Evolutionary conservation across 1,140 invertebrate genomes (phyloP).

Genomic region (Lucilia sericata): DNA sequence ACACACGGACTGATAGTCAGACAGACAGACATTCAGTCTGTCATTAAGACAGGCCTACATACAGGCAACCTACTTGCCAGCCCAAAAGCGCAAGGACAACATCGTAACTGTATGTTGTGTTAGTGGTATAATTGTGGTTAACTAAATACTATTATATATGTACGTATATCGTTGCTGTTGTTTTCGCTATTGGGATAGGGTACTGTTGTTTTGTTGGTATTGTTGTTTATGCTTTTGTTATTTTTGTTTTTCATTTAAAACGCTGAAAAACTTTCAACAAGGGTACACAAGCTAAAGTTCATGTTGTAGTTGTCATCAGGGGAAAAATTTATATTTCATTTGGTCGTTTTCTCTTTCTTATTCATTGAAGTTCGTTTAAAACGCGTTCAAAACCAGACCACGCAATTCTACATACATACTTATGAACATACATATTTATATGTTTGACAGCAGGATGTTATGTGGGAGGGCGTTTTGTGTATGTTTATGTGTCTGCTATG

Average conservation of each 20-base stretch:
- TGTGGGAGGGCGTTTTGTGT: neutral
- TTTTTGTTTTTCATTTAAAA: neutral
- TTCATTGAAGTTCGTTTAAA: neutral
- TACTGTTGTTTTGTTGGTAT: neutral
- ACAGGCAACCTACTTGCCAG: neutral
- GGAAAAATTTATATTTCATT: slow-evolving; percentile 21
- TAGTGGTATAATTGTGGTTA: slow-evolving; percentile 16
- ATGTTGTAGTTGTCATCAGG: slow-evolving; percentile 17
- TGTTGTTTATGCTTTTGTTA: neutral
- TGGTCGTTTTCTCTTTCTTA: neutral
- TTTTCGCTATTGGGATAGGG: neutral
- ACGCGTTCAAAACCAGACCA: neutral
- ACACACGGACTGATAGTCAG: neutral
- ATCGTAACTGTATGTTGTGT: neutral
- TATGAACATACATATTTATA: neutral
- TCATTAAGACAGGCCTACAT: neutral
- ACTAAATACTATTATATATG: neutral
- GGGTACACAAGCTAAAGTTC: neutral
- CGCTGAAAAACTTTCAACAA: slow-evolving; percentile 6
- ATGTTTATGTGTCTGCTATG: too few relatives aligned
- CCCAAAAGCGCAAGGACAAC: too few relatives aligned
- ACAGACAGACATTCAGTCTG: neutral
- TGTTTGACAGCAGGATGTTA: neutral
- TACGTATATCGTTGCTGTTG: neutral
- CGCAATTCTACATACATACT: neutral